Base-by-base conservation (phyloP, 2,113 vertebrate genomes). In the Poicephalus meyeri region DNA sequence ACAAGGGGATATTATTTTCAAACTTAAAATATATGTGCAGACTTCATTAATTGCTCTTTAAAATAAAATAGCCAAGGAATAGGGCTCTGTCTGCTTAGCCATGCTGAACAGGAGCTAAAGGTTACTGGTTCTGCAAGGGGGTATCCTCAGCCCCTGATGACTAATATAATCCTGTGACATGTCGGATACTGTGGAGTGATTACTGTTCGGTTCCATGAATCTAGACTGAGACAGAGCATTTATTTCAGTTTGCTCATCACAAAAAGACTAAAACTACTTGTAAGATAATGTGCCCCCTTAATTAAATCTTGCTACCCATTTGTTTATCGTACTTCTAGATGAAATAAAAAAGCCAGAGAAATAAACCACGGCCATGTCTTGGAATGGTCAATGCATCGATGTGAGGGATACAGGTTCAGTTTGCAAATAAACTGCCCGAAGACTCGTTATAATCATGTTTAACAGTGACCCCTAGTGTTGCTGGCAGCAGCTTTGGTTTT, bases 391-490 rank as follows among this genome's bases (percentile, higher is more conserved):
- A n/a, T 13, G 11, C 4, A 28, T 0, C 0, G 3, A 19, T 2
- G 14, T 8, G n/a, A 84, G 37, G 37, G 80, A 46, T 2, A 21
- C 10, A 6, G 55, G 28, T 19, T 46, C 60, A 5, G 13, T 39
- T 61, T 25, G 60, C 39, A 20, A 25, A 35, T 6, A 4, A 35
- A 23, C 16, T 24, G n/a, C 13, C 5, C 20, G 16, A 9, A 29
- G 23, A 42, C 47, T 60, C n/a, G 1, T 6, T 26, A 20, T 25
- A 78, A 63, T 25, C n/a, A 2, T 7, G 33, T 86, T 73, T 35
- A 74, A 86, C 80, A 97, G 80, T 89, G 95, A 80, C 96, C 86
- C 24, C 94, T 95, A 47, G 83, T 35, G 95, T 28, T 77, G 8
- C 3, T 78, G 5, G 74, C 58, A 86, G 44, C 41, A 42, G 41